Conservation (phyloP, 2,888 invertebrate genomes). For the Pyrrhia umbra region DNA sequence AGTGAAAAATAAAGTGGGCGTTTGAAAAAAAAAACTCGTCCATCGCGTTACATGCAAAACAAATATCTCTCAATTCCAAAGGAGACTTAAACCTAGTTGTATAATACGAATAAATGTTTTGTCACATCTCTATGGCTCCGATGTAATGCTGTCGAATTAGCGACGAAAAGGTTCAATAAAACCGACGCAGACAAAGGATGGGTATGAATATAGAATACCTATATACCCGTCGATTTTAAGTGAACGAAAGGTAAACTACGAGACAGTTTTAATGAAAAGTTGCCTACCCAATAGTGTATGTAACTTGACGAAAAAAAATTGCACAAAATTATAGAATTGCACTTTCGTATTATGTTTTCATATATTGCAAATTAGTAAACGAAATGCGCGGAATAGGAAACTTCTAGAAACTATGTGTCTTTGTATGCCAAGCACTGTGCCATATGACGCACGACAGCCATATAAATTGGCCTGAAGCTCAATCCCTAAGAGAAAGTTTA, state of each 20-base stretch:
- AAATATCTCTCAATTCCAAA: constrained; percentile 86
- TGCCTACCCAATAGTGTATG: constrained; percentile 12
- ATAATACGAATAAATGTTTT: constrained; percentile 87
- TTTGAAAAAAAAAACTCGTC: constrained; percentile 77
- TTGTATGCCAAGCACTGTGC: constrained; percentile 23
- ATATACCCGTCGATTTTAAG: constrained; percentile 31
- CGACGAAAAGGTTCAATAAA: constrained; percentile 58
- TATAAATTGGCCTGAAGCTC: constrained; percentile 32
- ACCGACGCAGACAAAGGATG: constrained; percentile 25
- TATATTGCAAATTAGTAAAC: not conserved
- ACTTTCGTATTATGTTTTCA: constrained; percentile 12
- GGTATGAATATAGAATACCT: constrained; percentile 19
- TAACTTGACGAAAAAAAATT: constrained; percentile 49
- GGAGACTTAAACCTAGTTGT: constrained; percentile 84
- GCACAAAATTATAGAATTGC: constrained; percentile 38
- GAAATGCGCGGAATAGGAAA: constrained; percentile 19
- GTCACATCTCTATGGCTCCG: constrained; percentile 84
- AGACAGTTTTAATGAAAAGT: constrained; percentile 22
- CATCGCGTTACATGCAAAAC: constrained; percentile 83
- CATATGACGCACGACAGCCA: constrained; percentile 38
- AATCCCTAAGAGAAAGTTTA: constrained; percentile 15
- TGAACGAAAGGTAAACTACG: constrained; percentile 28
- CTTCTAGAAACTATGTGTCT: constrained; percentile 8
- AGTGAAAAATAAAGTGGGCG: constrained; percentile 70
- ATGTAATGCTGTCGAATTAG: constrained; percentile 73